Evolutionary conservation across 2,113 vertebrate species (phyloP), one percentile per base, ranked within the genome.

Genomic region (Bufo gargarizans): DNA sequence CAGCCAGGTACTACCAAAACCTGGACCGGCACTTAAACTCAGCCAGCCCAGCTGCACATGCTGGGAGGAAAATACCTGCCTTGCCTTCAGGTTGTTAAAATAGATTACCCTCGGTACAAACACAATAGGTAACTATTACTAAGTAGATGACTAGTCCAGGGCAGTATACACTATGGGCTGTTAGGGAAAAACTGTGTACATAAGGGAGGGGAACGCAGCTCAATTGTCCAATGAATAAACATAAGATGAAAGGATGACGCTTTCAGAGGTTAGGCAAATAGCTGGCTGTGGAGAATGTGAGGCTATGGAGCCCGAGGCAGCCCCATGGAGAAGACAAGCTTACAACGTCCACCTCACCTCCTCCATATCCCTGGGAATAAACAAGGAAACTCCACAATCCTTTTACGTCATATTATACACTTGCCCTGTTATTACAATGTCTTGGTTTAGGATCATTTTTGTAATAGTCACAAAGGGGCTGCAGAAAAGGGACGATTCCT

Each of bases 101-200:
- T 20, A 19, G 72, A 47, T 50, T 76, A 20, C 45, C 17, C 45
- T 3, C 14, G 6, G 13, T 72, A 2, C 69, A 33, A 43, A 47
- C 22, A 71, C 45, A 45, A 72, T 45, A 16, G 1, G 12, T 17
- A n/a, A 45, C 33, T 72, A 72, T 72, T 10, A 22, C 10, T 33
- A 71, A 71, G 10, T 33, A 33, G 43, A 74, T 45, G 16, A 47
- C 71, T 16, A 43, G 13, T 74, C 49, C 3, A 50, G 16, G 1
- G 17, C 72, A 76, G 20, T 76, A 76, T 49, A 45, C 13, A 47
- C 33, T 17, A 43, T 12, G 82, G 33, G 19, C 56, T 59, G 56
- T 49, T 86, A 43, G 58, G 33, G 47, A 78, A 16, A 86, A 49
- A n/a, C n/a, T 86, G 76, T 86, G 49, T 79, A 86, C 56, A 86